A percentile compares a stretch with the other conserved stretches of the same genome.
Conservation (phyloP, 2,888 invertebrate genomes). For the Sminthurinus aureus region DNA sequence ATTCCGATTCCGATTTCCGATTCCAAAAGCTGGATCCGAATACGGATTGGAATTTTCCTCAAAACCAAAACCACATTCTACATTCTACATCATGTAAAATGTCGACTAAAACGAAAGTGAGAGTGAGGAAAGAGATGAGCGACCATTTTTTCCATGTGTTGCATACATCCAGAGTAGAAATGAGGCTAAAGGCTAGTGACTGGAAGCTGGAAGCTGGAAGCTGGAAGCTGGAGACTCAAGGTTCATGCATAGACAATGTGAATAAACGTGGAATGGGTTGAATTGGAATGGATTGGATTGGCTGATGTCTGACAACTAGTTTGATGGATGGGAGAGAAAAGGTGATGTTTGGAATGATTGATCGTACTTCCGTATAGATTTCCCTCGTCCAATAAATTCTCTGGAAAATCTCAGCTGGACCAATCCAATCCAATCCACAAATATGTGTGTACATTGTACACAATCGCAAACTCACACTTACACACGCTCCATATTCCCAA, state of each 20-base stretch:
- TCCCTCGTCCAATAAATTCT: constrained; percentile 39
- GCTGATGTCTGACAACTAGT: constrained; percentile 32
- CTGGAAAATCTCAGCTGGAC: constrained; percentile 7
- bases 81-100: background rate
- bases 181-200: background rate
- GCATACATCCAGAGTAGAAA: background rate
- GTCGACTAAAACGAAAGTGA: background rate
- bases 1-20: background rate
- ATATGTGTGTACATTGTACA: constrained; percentile 5
- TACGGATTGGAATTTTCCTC: background rate
- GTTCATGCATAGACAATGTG: background rate
- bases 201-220: background rate
- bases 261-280: constrained; percentile 5
- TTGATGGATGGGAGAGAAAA: constrained; percentile 41
- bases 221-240: background rate
- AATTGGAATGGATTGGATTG: constrained; percentile 33
- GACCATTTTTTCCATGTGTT: constrained; percentile 17
- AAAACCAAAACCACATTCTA: too few relatives aligned
- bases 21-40: too few relatives aligned
- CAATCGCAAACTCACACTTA: background rate
- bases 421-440: constrained; percentile 20
- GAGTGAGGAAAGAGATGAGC: background rate
- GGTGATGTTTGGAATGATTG: constrained; percentile 41
- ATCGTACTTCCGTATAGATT: constrained; percentile 34
- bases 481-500: background rate